These are phyloP conservation scores for Drosophila anceps DNA, from an alignment of 2,888 invertebrate genomes.

Conservation along the genomic window DNA sequence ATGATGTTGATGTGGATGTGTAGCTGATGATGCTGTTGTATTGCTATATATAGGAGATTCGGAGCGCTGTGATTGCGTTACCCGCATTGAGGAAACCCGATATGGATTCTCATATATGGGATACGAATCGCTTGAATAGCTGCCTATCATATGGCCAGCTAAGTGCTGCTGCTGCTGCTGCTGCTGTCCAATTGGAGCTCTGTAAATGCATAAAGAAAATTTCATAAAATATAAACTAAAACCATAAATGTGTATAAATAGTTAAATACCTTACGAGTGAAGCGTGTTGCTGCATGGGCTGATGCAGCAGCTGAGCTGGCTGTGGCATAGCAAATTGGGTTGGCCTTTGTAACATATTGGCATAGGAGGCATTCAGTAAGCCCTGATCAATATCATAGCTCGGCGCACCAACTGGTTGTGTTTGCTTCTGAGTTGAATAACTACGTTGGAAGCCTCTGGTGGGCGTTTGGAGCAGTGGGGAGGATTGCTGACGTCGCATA, in stretches of 20 bases:
- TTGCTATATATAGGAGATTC: slow-evolving; percentile 87
- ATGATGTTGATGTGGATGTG: slow-evolving; percentile 59
- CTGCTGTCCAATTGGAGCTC: slow-evolving; percentile 57
- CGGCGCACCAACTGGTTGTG: slow-evolving; percentile 64
- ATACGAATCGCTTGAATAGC: slow-evolving; percentile 85
- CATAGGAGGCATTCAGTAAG: slow-evolving; percentile 67
- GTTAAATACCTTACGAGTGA: slow-evolving; percentile 66
- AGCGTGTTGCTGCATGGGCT: slow-evolving; percentile 53
- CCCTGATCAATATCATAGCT: slow-evolving; percentile 80
- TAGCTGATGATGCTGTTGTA: slow-evolving; percentile 84
- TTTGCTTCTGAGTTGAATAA: slow-evolving; percentile 81
- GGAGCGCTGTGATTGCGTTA: slow-evolving; percentile 81
- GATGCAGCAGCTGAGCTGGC: slow-evolving; percentile 59
- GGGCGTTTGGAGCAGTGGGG: slow-evolving; percentile 77
- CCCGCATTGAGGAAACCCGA: slow-evolving; percentile 80
- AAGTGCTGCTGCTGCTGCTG: slow-evolving; percentile 59
- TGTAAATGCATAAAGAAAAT: not conserved
- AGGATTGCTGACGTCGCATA: slow-evolving; percentile 85
- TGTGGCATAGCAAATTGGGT: slow-evolving; percentile 69
- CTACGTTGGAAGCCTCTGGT: slow-evolving; percentile 84
- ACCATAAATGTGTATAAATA: not conserved
- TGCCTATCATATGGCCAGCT: slow-evolving; percentile 60
- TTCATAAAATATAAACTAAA: not conserved
- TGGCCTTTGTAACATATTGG: slow-evolving; percentile 75
- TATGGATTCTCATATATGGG: slow-evolving; percentile 87